Evolutionary conservation across 2,113 vertebrate species (phyloP), one percentile per base, ranked within the genome.

Genomic region (Leucoraja erinaceus): DNA sequence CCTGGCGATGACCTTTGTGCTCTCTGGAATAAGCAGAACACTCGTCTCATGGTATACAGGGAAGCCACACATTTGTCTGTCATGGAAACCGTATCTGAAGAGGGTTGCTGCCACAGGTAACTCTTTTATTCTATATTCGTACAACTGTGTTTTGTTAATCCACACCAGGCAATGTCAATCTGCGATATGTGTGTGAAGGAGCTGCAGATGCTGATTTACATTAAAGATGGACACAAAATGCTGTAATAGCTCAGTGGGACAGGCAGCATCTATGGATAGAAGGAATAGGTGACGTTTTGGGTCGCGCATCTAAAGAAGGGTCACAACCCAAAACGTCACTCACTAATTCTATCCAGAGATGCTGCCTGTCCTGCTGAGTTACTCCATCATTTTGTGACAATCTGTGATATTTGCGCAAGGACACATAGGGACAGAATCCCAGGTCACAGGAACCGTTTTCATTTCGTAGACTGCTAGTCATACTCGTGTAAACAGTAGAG

Each of bases 61-160:
- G 14, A 97, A 97, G 93, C 95, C 96, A 75, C 96, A 97, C 0
- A 94, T 97, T 18, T 93, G 96, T 56, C 96, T 98, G n/a, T 95
- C 95, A 94, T 98, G 98, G 98, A 94, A 94, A 0, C 97, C 96
- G 94, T 98, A 98, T 95, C 93, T 98, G 77, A 93, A 93, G 68
- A 97, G 97, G 93, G 97, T 98, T 14, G 97, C 96, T 70, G 98
- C 98, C 11, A 98, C 98, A 94, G 98, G 98, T 99, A 94, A 76
- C 7, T 20, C 22, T 72, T 72, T 54, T 7, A 91, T 54, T 70
- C 31, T 4, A 4, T 70, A 72, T 61, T 66, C 12, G n/a, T 16
- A 28, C 20, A 22, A 22, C 31, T 18, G 12, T 25, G 16, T 11
- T 61, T 47, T 79, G 8, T 77, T 11, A 3, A 20, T 4, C 66